Evolutionary conservation across 2,888 invertebrate genomes (phyloP), one percentile per base, ranked within the genome.

Genomic region (Lycaena phlaeas): DNA sequence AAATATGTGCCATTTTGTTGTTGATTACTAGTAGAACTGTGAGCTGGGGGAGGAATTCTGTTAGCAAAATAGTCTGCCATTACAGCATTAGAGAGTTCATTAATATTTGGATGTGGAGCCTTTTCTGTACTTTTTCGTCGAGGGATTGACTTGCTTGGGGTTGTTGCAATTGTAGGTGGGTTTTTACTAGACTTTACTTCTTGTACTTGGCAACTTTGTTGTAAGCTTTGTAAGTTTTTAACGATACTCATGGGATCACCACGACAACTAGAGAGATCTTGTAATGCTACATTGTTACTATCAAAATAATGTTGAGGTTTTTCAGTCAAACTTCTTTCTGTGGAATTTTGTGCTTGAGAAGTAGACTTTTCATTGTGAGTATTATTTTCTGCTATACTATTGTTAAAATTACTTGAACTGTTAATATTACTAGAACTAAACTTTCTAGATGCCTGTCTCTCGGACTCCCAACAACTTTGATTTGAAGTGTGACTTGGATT

Each of bases 211-310:
- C 87, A 87, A 57, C 82, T 84, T 64, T 86, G 85, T 68, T 88
- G 89, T 47, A 89, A 61, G 41, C 82, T 87, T 69, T 88, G 89
- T 52, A 91, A 76, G 67, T 90, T 91, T 67, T 92, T 92, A 18
- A 91, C 91, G 60, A 91, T 89, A 60, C 88, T 90, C 90, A 91
- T 91, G 2, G 91, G 90, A 63, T 92, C 92, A 17, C 90, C 91
- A 30, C 91, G 79, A 64, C 91, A 91, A 63, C 91, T 90, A 44
- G 90, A 90, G 39, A 91, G 70, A 71, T 92, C 91, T 70, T 91
- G 91, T 57, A 91, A 73, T 18, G 89, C 87, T 58, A 81, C 85
- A 59, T 85, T 85, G 62, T 72, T 87, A 36, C 88, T 74, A 58
- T 91, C 91, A 64, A 90, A 90, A 71, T 90, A 91, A 43, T 50